phyloP scores from a whole-genome alignment of 1,140 invertebrate species.

The Xylocopa sonorina region DNA sequence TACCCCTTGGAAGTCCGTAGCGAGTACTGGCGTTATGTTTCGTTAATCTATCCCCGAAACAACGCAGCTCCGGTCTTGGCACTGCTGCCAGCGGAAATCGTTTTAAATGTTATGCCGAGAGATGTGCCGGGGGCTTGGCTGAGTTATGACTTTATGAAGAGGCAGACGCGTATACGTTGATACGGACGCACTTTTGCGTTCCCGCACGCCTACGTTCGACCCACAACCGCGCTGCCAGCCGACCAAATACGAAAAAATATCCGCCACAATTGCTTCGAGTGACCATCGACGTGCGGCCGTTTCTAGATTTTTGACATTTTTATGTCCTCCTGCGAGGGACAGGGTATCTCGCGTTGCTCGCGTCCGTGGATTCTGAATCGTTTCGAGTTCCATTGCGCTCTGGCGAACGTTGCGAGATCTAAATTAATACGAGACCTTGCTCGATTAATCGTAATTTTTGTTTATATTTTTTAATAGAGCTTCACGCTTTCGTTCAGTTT shows the following conservation, averaged over 20 bases:
- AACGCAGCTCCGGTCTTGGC: slow-evolving; percentile 80
- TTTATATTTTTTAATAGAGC: too few relatives aligned
- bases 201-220: neutral
- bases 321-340: neutral
- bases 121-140: slow-evolving; percentile 74
- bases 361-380: neutral
- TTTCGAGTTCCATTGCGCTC: neutral
- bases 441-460: too few relatives aligned
- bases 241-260: slow-evolving; percentile 30
- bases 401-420: too few relatives aligned
- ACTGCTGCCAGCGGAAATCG: slow-evolving; percentile 81
- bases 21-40: slow-evolving; percentile 80
- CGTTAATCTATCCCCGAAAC: slow-evolving; percentile 82
- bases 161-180: slow-evolving; percentile 69
- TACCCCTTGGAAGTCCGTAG: slow-evolving; percentile 78
- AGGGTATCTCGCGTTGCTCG: neutral
- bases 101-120: slow-evolving; percentile 82
- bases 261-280: slow-evolving; percentile 36
- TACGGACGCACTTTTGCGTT: slow-evolving; percentile 58
- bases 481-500: too few relatives aligned
- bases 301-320: slow-evolving; percentile 41
- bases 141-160: slow-evolving; percentile 81
- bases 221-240: neutral
- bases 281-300: slow-evolving; percentile 10
- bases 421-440: neutral